Base-by-base conservation (phyloP, 2,797 vertebrate species). In the Miichthys miiuy region DNA sequence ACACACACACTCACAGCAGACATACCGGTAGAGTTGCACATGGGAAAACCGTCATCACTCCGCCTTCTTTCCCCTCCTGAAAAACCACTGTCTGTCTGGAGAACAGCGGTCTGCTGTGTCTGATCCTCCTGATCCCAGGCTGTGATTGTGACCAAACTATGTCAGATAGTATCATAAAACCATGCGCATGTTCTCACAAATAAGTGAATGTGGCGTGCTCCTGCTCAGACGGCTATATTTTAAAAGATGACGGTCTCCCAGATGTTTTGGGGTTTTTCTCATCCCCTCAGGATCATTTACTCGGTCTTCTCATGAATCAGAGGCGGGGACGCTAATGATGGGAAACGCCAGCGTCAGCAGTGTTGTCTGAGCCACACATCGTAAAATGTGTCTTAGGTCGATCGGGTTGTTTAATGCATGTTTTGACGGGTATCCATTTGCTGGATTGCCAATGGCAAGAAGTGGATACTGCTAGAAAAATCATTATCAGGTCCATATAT, bases 51-150 rank as follows among this genome's bases (percentile, higher is more conserved):
- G 27, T 23, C 12, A 57, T 78, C 86, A 72, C 64, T 60, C 38
- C 25, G 0, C 72, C 72, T 38, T 23, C 52, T 21, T 25, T 21
- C 50, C 66, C 47, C 54, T 56, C 27, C 17, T n/a, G 7, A 54
- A 68, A 88, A 77, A 74, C 11, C 81, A 50, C 77, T 5, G 54
- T 54, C 70, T 81, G 83, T 80, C 85, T 88, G 80, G 77, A 54
- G 71, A 81, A 46, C 67, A 64, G 70, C 25, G 14, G 25, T 62
- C 42, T 25, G 64, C 72, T 60, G 66, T 17, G 27, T 76, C 67
- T 87, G 52, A 48, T 71, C 58, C 17, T 77, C 56, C 58, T 69
- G 34, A 63, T 66, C 55, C 10, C 14, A 2, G 27, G 13, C 38
- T 74, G 27, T 18, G 56, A 61, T 50, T 65, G 56, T 7, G 51